These are phyloP conservation scores for Puntigrus tetrazona DNA, from an alignment of 2,113 vertebrate genomes.

Conservation along the genomic window DNA sequence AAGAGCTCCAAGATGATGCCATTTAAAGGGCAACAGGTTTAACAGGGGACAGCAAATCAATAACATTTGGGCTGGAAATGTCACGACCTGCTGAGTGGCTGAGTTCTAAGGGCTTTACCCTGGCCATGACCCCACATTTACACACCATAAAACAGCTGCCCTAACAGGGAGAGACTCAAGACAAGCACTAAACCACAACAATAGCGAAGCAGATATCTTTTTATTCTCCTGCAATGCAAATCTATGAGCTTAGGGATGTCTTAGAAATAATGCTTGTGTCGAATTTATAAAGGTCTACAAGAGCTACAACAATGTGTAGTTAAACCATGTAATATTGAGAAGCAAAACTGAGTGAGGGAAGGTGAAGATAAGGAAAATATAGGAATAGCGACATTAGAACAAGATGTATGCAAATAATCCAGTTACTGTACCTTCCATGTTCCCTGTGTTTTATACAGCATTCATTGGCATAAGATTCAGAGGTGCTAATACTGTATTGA, in stretches of 20 bases:
- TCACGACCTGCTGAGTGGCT: not conserved
- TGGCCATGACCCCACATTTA: not conserved
- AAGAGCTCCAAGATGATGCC: constrained; percentile 30
- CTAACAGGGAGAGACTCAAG: not conserved
- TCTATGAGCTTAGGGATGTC: not conserved
- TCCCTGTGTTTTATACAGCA: not conserved
- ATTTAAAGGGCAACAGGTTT: constrained; percentile 65
- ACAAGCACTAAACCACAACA: not conserved
- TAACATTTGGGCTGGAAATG: constrained; percentile 24
- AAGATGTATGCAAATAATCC: not conserved
- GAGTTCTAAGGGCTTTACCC: constrained; percentile 1
- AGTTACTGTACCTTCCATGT: not conserved
- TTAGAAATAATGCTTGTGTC: not conserved
- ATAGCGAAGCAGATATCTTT: not conserved
- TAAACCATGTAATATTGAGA: not conserved
- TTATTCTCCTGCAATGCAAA: not conserved
- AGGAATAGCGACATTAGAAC: not conserved
- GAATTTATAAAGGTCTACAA: not conserved
- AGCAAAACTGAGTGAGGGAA: not conserved
- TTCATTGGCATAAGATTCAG: not conserved
- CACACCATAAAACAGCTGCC: constrained; percentile 3
- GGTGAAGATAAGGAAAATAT: not conserved
- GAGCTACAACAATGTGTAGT: not conserved
- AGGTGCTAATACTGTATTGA: not conserved
- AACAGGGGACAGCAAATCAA: constrained; percentile 39